phyloP scores from a whole-genome alignment of 2,888 invertebrate genomes.

The Xestia c-nigrum region DNA sequence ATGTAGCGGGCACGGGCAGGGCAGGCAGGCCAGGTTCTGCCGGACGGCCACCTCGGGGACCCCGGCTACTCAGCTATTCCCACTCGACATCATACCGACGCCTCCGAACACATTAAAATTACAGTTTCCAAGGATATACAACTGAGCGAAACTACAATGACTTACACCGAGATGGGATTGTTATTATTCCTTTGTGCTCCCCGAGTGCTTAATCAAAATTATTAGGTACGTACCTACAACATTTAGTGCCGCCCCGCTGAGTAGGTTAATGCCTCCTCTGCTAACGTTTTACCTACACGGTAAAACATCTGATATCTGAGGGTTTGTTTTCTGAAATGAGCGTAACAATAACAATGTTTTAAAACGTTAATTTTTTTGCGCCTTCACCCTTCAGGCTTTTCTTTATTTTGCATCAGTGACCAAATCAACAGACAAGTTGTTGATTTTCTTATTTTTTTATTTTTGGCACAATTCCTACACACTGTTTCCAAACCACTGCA shows the following conservation, averaged over 20 bases:
- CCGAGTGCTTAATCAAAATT: slow-evolving; percentile 87
- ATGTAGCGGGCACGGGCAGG: slow-evolving; percentile 55
- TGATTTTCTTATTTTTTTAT: neutral
- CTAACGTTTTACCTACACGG: slow-evolving; percentile 47
- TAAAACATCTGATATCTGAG: slow-evolving; percentile 65
- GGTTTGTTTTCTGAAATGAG: slow-evolving; percentile 7
- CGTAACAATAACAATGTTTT: neutral
- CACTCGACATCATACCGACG: slow-evolving; percentile 82
- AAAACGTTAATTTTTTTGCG: neutral
- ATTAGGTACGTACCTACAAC: slow-evolving; percentile 73
- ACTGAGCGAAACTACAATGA: slow-evolving; percentile 82
- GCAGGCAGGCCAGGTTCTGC: slow-evolving; percentile 59
- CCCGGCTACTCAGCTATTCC: slow-evolving; percentile 77
- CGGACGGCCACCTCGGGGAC: slow-evolving; percentile 75
- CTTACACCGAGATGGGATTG: slow-evolving; percentile 84
- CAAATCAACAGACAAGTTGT: neutral
- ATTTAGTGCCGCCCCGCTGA: slow-evolving; percentile 72
- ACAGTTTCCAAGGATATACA: slow-evolving; percentile 87
- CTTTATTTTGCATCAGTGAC: neutral
- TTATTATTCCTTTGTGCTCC: slow-evolving; percentile 88
- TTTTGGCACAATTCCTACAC: too few species aligned
- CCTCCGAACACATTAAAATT: slow-evolving; percentile 89
- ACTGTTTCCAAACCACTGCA: too few species aligned
- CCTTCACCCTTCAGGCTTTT: neutral
- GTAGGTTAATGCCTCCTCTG: slow-evolving; percentile 68